phyloP scores from a whole-genome alignment of 92 coral and sea anemone species.

The Plumapathes pennacea region DNA sequence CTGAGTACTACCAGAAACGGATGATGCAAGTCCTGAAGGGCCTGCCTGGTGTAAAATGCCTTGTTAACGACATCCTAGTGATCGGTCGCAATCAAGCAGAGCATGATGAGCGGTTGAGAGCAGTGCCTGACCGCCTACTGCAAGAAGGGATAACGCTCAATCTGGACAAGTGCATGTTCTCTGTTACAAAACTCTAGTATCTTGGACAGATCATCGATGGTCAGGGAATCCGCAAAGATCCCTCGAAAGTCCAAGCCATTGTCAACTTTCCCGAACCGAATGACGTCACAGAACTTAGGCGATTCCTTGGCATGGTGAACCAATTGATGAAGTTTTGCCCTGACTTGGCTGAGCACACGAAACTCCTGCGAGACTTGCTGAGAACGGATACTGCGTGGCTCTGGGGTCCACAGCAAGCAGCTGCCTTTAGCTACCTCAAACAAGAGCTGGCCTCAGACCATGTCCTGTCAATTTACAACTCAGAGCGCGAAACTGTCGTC shows the following conservation, averaged over 20 bases:
- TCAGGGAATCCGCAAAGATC: conserved; percentile 44
- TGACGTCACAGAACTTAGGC: conserved; percentile 37
- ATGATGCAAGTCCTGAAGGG: conserved; percentile 41
- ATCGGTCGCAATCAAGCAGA: conserved; percentile 51
- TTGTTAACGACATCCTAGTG: conserved; percentile 40
- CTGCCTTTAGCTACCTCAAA: conserved; percentile 31
- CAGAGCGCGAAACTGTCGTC: conserved; percentile 37
- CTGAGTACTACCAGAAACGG: conserved; percentile 46
- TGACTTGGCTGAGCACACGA: conserved; percentile 33
- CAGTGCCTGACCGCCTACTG: conserved; percentile 42
- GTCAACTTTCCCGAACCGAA: conserved; percentile 21
- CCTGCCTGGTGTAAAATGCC: conserved; percentile 49
- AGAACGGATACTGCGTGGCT: conserved; percentile 40
- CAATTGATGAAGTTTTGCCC: conserved; percentile 40
- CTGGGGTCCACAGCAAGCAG: conserved; percentile 37
- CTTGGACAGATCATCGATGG: conserved; percentile 48
- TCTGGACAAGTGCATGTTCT: conserved; percentile 37
- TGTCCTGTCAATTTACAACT: conserved; percentile 29
- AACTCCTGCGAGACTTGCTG: conserved; percentile 40
- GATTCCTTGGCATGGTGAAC: conserved; percentile 52
- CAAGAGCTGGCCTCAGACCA: conserved; percentile 40
- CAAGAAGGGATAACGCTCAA: conserved; percentile 51
- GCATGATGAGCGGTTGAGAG: conserved; percentile 27
- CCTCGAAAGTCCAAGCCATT: conserved; percentile 37
- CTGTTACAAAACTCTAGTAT: conserved; percentile 25